Evolutionary conservation across 2,888 invertebrate genomes (phyloP).

Genomic region (Xestia rhomboidea): DNA sequence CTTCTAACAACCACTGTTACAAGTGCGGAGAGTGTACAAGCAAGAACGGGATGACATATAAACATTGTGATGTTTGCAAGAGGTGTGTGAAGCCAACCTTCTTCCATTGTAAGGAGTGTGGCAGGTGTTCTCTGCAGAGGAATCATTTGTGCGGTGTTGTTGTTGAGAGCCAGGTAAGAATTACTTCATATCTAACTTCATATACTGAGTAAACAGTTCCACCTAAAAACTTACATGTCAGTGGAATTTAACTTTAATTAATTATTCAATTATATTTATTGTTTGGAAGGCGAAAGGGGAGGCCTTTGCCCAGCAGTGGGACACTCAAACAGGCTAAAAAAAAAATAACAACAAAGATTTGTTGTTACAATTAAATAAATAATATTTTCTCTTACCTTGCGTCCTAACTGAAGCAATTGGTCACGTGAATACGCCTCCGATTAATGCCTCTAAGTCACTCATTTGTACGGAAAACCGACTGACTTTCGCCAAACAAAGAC

Average conservation of each 20-base stretch:
- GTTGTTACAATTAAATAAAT: background rate
- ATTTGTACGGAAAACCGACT: background rate
- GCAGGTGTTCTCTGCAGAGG: constrained; percentile 90
- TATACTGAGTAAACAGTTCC: background rate
- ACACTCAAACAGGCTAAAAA: too few relatives aligned
- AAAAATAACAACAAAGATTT: background rate
- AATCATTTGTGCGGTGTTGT: constrained; percentile 82
- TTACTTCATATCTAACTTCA: too few relatives aligned
- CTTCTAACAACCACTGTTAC: constrained; percentile 83
- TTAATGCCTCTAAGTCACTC: background rate
- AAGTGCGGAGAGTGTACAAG: constrained; percentile 87
- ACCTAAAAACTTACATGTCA: background rate
- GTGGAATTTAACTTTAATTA: background rate
- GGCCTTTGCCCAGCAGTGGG: too few relatives aligned
- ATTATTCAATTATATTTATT: too few relatives aligned
- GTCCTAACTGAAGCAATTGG: background rate
- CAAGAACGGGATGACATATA: constrained; percentile 92
- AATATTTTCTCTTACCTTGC: background rate
- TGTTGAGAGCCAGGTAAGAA: constrained; percentile 83
- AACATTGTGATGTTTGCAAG: constrained; percentile 94
- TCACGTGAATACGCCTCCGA: background rate
- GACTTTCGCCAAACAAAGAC: background rate
- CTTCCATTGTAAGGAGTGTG: constrained; percentile 94
- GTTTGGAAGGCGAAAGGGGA: too few relatives aligned
- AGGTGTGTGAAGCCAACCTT: constrained; percentile 96